Evolutionary conservation across 2,888 invertebrate species (phyloP), one percentile per base, ranked within the genome.

Genomic region (Gortyna flavago): DNA sequence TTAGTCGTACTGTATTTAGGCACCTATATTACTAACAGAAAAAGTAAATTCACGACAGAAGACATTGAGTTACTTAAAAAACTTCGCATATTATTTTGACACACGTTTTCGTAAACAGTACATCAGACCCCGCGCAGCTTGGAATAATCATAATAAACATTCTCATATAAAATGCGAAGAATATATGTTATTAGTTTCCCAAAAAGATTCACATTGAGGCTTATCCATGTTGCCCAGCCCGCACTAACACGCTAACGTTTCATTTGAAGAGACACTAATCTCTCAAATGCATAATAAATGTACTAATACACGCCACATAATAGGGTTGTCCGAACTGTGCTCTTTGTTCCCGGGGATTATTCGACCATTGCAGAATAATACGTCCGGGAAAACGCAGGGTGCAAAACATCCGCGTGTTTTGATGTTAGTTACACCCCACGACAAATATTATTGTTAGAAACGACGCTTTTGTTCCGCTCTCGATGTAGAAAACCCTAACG

Each of bases 201-300:
- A 35, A 61, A 29, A 62, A 11, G 54, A 65, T 65, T n/a, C 66
- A 38, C 38, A 11, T 68, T n/a, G 69, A 29, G 32, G 21, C 32
- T 61, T 48, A 6, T 0, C 65, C 5, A 5, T 2, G 59, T 32
- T 59, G 11, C 35, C n/a, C 59, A 44, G 32, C 18, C n/a, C 44
- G 35, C 66, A 66, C 70, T 74, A 77, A 75, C 68, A 38, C 64
- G 38, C 62, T 38, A 59, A 76, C n/a, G 44, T 59, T 54, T 44
- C 75, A 44, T 83, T 48, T 83, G 77, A 51, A 83, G 67, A 69
- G 71, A 73, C 70, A 48, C 75, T 86, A 81, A 86, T 86, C 86
- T 74, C 74, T 48, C 61, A 71, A 80, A 84, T 85, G 75, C 67
- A 86, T 86, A 67, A 67, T 81, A 81, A 35, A 84, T 83, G 59